Percentiles rank a stretch among this genome's conserved stretches.
phyloP scores from a whole-genome alignment of 2,113 vertebrate genomes.

The Hiodon alosoides region DNA sequence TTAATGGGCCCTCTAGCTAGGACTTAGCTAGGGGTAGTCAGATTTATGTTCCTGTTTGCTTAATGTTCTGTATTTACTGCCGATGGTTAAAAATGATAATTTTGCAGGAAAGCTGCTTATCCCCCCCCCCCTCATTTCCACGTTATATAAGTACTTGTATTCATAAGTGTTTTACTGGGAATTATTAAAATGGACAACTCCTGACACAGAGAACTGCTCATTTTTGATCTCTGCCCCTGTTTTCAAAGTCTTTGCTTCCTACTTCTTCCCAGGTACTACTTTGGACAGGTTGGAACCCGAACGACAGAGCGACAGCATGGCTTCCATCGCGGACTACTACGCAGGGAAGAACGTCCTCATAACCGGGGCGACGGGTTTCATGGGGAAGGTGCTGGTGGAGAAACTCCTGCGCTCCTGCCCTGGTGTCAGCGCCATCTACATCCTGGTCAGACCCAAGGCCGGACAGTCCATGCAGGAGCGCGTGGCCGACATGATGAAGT shows the following conservation, averaged over 20 bases:
- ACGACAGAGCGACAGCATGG: slow-evolving; percentile 55
- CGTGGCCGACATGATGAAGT: slow-evolving; percentile 80
- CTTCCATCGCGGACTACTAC: slow-evolving; percentile 77
- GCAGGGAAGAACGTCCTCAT: slow-evolving; percentile 80
- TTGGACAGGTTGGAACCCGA: slow-evolving; percentile 35
- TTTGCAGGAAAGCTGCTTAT: background rate
- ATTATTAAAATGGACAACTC: too few relatives aligned
- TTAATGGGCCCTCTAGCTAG: background rate
- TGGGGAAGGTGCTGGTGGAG: slow-evolving; percentile 93
- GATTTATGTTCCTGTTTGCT: background rate
- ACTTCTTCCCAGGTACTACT: slow-evolving; percentile 50
- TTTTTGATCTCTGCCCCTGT: background rate
- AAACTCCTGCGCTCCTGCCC: slow-evolving; percentile 87
- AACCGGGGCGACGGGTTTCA: slow-evolving; percentile 89
- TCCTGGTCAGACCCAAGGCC: slow-evolving; percentile 85
- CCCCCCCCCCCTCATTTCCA: background rate
- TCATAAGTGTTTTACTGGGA: too few relatives aligned
- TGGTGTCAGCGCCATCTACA: slow-evolving; percentile 74
- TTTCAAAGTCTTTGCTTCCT: slow-evolving; percentile 20
- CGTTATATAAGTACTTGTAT: background rate
- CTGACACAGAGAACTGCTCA: background rate
- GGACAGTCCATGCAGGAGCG: slow-evolving; percentile 83
- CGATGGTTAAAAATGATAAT: background rate
- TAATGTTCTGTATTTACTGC: background rate
- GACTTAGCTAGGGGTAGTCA: background rate